Evolutionary conservation across 2,113 vertebrate species (phyloP).

Genomic region (Upupa epops): DNA sequence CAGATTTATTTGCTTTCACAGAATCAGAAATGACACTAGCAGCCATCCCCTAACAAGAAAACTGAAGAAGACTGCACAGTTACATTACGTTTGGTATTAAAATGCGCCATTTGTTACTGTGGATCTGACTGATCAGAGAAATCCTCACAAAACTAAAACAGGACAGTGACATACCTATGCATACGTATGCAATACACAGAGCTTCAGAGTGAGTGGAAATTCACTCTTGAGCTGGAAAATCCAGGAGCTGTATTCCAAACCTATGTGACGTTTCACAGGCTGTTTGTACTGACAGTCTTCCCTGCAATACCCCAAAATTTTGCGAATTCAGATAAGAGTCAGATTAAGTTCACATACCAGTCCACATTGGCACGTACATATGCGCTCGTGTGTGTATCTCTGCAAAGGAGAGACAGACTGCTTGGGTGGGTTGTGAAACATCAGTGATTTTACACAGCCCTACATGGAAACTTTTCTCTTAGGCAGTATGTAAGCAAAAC

Average conservation of each 20-base stretch:
- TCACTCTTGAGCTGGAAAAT: constrained; percentile 45
- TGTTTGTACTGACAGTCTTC: constrained; percentile 47
- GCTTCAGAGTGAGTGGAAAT: constrained; percentile 4
- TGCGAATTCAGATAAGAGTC: constrained; percentile 71
- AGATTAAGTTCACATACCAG: constrained; percentile 60
- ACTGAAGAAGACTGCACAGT: background rate
- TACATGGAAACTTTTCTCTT: constrained; percentile 73
- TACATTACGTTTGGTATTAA: constrained; percentile 17
- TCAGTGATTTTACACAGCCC: constrained; percentile 58
- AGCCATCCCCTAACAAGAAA: background rate
- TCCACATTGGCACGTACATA: background rate
- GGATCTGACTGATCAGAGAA: background rate
- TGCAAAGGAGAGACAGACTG: background rate
- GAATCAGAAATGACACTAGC: background rate
- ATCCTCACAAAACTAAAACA: constrained; percentile 19
- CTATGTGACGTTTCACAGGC: constrained; percentile 67
- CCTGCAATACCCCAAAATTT: constrained; percentile 37
- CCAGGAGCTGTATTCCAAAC: constrained; percentile 51
- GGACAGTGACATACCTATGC: constrained; percentile 23
- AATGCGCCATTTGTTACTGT: background rate
- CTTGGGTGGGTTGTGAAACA: constrained; percentile 35
- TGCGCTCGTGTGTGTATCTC: background rate
- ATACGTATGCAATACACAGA: constrained; percentile 57
- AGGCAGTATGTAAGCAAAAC: constrained; percentile 39
- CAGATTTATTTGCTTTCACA: background rate